Evolutionary conservation across 2,888 invertebrate species (phyloP).

Genomic region (Cosmorhoe ocellata): DNA sequence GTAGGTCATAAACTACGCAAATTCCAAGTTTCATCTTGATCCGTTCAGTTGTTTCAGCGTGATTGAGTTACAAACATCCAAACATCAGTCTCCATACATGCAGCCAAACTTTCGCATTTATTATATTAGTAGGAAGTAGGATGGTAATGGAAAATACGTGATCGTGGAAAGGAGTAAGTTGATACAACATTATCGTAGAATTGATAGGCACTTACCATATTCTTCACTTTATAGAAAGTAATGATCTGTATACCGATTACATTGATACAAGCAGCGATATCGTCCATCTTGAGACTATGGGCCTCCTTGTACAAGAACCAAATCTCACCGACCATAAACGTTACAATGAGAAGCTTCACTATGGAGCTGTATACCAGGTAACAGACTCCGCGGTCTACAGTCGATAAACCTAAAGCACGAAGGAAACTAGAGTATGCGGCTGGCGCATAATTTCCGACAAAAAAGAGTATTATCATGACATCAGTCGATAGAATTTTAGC

Average conservation of each 20-base stretch:
- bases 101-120: too few relatives aligned
- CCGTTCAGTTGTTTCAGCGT: too few relatives aligned
- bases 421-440: background rate
- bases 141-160: too few relatives aligned
- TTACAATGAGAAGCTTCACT: conserved; percentile 40
- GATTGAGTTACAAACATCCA: too few relatives aligned
- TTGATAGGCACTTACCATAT: conserved; percentile 48
- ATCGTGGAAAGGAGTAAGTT: too few relatives aligned
- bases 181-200: too few relatives aligned
- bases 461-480: background rate
- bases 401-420: conserved; percentile 44
- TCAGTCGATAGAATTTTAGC: too few relatives aligned
- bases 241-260: conserved; percentile 56
- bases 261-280: conserved; percentile 54
- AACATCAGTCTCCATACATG: too few relatives aligned
- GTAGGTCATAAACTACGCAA: too few relatives aligned
- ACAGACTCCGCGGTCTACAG: conserved; percentile 42
- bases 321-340: conserved; percentile 50
- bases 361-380: conserved; percentile 51
- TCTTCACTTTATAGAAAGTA: conserved; percentile 54
- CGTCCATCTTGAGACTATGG: conserved; percentile 45
- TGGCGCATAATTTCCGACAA: background rate
- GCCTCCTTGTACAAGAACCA: conserved; percentile 49
- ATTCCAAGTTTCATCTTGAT: too few relatives aligned
- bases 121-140: too few relatives aligned